These are phyloP conservation scores for Andricus curvator DNA, from an alignment of 2,888 invertebrate genomes.

Conservation along the genomic window DNA sequence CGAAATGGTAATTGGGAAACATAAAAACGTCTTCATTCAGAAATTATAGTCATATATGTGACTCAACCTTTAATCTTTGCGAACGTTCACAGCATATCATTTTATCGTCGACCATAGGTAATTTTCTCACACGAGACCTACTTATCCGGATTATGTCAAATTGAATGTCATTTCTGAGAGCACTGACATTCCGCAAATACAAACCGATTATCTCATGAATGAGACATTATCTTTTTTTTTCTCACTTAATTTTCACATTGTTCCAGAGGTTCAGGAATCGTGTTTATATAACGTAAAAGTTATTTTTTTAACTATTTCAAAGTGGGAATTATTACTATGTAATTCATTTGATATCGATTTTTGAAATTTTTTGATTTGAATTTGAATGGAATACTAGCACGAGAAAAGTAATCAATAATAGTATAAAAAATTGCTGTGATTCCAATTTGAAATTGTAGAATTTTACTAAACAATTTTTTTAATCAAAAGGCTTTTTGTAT, in stretches of 20 bases:
- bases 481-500: no score
- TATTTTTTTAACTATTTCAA: neutral
- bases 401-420: no score
- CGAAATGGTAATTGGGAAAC: neutral
- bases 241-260: neutral
- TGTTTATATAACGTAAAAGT: neutral
- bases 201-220: conserved; percentile 28
- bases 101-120: conserved; percentile 4
- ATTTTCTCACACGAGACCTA: conserved; percentile 37
- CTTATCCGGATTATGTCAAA: conserved; percentile 37
- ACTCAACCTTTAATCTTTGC: conserved; percentile 28
- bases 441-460: no score
- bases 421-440: no score
- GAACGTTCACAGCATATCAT: conserved; percentile 15
- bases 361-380: no score
- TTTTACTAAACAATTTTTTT: no score
- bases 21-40: conserved; percentile 3
- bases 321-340: fast-evolving
- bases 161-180: conserved; percentile 1
- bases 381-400: no score
- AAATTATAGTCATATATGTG: neutral
- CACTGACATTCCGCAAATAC: conserved; percentile 17
- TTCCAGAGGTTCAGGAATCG: neutral
- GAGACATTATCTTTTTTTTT: conserved; percentile 20
- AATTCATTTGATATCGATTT: neutral